phyloP scores from a whole-genome alignment of 2,888 invertebrate genomes.

The Mesorhabditis sp. region DNA sequence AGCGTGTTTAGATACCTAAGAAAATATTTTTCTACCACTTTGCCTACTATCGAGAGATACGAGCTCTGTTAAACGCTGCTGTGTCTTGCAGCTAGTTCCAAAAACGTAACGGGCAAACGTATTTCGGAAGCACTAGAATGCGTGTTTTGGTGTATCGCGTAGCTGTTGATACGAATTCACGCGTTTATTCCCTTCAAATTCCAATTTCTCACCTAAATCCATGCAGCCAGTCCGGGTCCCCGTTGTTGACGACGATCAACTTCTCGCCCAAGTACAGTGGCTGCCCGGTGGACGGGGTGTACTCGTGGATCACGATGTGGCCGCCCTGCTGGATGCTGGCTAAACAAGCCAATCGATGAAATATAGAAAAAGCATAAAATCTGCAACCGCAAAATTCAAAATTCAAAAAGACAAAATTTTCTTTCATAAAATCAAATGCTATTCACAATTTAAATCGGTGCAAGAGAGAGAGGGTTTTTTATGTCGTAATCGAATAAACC shows the following conservation, averaged over 20 bases:
- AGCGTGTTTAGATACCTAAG: no score
- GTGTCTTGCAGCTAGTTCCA: no score
- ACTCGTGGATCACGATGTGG: constrained; percentile 55
- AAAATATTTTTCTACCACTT: no score
- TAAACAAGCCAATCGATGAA: no score
- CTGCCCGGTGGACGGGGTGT: constrained; percentile 32
- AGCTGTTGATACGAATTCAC: no score
- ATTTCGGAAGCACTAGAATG: background rate
- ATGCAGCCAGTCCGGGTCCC: constrained; percentile 57
- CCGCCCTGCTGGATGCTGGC: constrained; percentile 13
- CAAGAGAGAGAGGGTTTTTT: no score
- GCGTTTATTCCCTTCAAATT: background rate
- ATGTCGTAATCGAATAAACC: no score
- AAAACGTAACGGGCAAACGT: background rate
- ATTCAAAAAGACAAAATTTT: constrained; percentile 2
- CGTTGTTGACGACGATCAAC: constrained; percentile 52
- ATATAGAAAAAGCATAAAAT: no score
- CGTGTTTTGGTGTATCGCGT: no score
- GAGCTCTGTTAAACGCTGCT: no score
- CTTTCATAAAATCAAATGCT: background rate
- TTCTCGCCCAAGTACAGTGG: constrained; percentile 48
- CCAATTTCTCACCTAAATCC: constrained; percentile 36
- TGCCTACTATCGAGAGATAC: no score
- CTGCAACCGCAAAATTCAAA: background rate
- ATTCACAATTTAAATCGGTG: no score